phyloP scores from a whole-genome alignment of 1,140 invertebrate species.

The Anoplophora glabripennis region DNA sequence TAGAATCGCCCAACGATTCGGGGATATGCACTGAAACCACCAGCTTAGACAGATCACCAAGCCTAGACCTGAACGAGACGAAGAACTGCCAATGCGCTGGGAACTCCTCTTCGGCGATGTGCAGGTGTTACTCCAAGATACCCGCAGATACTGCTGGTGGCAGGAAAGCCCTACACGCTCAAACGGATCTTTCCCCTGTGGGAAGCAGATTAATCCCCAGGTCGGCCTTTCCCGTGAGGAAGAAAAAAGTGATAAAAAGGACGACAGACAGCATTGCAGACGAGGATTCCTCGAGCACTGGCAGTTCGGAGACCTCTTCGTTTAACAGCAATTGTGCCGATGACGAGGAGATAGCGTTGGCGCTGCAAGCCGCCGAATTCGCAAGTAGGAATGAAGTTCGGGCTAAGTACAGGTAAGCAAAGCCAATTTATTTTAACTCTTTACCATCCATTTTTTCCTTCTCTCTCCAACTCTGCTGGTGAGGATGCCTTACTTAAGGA shows the following conservation, averaged over 20 bases:
- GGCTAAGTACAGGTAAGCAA: slow-evolving; percentile 72
- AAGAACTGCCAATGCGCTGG: slow-evolving; percentile 19
- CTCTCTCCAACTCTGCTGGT: no score
- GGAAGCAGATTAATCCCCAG: background rate
- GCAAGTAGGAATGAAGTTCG: slow-evolving; percentile 76
- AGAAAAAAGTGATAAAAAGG: slow-evolving; percentile 15
- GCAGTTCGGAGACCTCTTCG: slow-evolving; percentile 61
- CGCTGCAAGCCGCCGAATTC: slow-evolving; percentile 80
- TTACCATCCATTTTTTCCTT: no score
- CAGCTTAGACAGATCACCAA: slow-evolving; percentile 61
- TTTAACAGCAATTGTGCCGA: slow-evolving; percentile 82
- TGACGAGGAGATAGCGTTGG: slow-evolving; percentile 85
- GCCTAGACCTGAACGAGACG: slow-evolving; percentile 48
- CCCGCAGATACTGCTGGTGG: background rate
- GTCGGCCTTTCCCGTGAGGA: slow-evolving; percentile 9
- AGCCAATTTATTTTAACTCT: background rate
- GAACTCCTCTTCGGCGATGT: slow-evolving; percentile 10
- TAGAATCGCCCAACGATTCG: slow-evolving; percentile 59
- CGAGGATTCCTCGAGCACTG: slow-evolving; percentile 37
- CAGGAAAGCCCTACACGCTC: background rate
- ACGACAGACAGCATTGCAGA: slow-evolving; percentile 3
- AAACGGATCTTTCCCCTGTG: background rate
- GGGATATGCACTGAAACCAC: slow-evolving; percentile 72
- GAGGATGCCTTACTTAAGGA: no score
- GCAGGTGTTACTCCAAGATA: slow-evolving; percentile 1